Evolutionary conservation across 2,113 vertebrate species (phyloP).

Genomic region (Lasiurus borealis): DNA sequence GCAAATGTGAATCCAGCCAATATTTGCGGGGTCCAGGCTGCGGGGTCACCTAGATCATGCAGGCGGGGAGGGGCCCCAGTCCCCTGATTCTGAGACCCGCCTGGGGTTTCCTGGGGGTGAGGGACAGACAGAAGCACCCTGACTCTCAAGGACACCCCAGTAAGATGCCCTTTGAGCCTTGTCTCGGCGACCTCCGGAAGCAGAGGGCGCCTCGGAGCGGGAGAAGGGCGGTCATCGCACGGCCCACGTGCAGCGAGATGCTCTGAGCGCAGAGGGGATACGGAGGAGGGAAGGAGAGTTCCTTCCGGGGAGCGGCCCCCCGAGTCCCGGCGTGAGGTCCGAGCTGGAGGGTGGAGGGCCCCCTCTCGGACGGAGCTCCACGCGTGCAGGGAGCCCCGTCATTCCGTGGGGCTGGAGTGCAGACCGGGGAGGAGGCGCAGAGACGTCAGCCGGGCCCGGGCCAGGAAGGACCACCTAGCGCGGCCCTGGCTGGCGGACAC

Average conservation of each 20-base stretch:
- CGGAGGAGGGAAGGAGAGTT: not conserved
- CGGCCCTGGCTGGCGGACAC: fast-evolving
- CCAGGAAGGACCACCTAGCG: not conserved
- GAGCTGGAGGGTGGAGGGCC: not conserved
- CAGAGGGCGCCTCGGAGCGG: not conserved
- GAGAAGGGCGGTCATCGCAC: fast-evolving
- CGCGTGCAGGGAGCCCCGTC: fast-evolving
- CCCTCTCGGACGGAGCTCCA: fast-evolving
- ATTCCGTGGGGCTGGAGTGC: fast-evolving
- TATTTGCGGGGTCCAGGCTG: not conserved
- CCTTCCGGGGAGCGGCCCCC: fast-evolving
- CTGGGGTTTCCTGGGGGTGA: not conserved
- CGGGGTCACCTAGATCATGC: fast-evolving
- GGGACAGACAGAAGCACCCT: not conserved
- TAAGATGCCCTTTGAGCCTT: not conserved
- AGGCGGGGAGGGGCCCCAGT: fast-evolving
- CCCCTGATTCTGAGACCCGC: not conserved
- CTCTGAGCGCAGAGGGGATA: not conserved
- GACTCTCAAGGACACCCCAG: fast-evolving
- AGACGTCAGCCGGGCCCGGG: not conserved
- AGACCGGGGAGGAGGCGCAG: not conserved
- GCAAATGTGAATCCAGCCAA: not conserved
- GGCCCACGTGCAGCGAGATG: fast-evolving
- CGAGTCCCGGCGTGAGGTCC: not conserved
- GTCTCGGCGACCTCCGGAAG: not conserved